Evolutionary conservation across 2,888 invertebrate species (phyloP), one percentile per base, ranked within the genome.

Genomic region (Eilema griseolum): DNA sequence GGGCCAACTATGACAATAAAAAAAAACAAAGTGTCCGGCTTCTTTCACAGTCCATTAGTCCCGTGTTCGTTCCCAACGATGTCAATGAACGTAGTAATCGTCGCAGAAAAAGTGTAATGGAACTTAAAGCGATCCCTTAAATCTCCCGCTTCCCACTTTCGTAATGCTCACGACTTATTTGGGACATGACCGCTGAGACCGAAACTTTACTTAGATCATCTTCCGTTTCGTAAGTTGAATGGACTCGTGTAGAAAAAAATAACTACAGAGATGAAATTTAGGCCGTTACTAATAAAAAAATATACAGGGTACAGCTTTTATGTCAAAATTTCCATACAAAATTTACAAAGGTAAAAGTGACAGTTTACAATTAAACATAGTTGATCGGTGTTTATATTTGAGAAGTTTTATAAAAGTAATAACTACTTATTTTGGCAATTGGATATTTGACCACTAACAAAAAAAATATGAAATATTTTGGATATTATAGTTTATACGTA

Each of bases 1-100:
- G 74, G 61, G 63, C 37, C 24, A 71, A 77, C 80, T 72, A 73
- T 46, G 69, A 71, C 63, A 72, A 52, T 64, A 74, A 79, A 75
- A 78, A 37, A 82, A 82, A 80, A 74, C 76, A 71, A 76, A 76
- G 73, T 78, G 82, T 74, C 76, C 75, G 71, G 69, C 73, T 77
- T 76, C 73, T 80, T 80, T 75, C 75, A 72, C 73, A 72, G 80
- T 73, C 74, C 80, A 82, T 82, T 82, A 81, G 80, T 70, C 61
- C 31, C 67, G 61, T 66, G 71, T 63, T 76, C 66, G 75, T 78
- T 76, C 69, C 75, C 66, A 66, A 71, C 70, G 66, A 75, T 68
- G 75, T 75, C 78, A 75, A 74, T 77, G 74, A 75, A 75, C 72
- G 68, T 63, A 73, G 72, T 67, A 78, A 74, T 70, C 65, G 65